Percentiles rank a stretch among this genome's conserved stretches.
phyloP scores from a whole-genome alignment of 2,113 vertebrate species.

The Glareola pratincola region DNA sequence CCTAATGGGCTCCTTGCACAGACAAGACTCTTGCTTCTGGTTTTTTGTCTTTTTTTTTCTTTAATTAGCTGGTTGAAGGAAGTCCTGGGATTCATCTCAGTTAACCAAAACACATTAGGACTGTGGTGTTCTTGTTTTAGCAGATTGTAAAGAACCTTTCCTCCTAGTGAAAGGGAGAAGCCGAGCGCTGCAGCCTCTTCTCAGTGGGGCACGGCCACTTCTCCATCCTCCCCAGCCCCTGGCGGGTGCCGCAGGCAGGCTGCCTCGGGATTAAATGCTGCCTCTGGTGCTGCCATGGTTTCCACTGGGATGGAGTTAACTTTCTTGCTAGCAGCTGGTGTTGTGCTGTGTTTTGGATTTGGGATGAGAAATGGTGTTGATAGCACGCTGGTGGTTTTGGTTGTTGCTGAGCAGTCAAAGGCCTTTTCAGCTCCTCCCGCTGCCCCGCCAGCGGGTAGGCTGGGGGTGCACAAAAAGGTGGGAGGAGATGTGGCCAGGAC shows the following conservation, averaged over 20 bases:
- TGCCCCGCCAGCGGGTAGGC: neutral
- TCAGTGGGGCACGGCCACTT: fast-evolving
- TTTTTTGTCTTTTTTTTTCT: neutral
- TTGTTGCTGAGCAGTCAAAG: neutral
- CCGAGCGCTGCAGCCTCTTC: neutral
- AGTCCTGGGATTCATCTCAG: neutral
- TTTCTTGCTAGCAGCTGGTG: neutral
- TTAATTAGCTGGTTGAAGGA: neutral
- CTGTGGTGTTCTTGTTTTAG: neutral
- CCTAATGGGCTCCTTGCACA: neutral
- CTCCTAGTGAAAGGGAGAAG: neutral
- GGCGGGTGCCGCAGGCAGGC: neutral
- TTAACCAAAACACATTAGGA: neutral
- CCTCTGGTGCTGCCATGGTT: neutral
- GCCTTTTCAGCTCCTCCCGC: neutral
- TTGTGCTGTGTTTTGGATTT: neutral
- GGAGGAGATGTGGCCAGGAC: neutral
- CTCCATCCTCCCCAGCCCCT: neutral
- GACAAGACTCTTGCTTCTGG: neutral
- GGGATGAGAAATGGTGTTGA: neutral
- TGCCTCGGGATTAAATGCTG: neutral
- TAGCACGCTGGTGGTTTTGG: neutral
- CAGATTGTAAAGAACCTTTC: neutral
- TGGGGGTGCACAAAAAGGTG: neutral
- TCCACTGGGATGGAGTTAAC: neutral